Conservation (phyloP, 2,113 vertebrate species). For the Eonycteris spelaea region DNA sequence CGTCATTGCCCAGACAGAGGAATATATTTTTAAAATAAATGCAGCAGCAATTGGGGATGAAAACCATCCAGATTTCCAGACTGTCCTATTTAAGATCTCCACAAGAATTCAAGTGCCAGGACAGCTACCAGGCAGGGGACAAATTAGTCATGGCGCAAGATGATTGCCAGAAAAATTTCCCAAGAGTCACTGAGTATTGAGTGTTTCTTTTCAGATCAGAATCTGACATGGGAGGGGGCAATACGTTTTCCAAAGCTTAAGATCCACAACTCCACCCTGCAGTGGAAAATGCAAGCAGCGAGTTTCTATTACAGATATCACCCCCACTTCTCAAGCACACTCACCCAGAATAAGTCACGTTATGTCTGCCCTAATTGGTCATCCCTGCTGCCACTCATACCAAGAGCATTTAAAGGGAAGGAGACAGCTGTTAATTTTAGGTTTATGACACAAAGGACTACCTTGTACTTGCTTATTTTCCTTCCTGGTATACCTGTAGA, state of each 20-base stretch:
- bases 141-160: conserved; percentile 1
- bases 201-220: conserved; percentile 22
- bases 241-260: neutral
- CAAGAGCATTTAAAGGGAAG: neutral
- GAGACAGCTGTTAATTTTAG: neutral
- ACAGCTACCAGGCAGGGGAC: neutral
- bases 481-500: neutral
- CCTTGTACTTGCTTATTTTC: neutral
- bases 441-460: neutral
- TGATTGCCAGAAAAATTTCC: neutral
- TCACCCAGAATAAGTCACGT: neutral
- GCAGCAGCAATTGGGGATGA: neutral
- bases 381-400: neutral
- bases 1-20: neutral
- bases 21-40: neutral
- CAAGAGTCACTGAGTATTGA: neutral
- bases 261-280: neutral
- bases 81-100: neutral
- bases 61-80: conserved; percentile 5
- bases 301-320: neutral
- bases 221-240: neutral
- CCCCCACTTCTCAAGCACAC: neutral
- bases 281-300: neutral
- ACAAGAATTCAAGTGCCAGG: neutral
- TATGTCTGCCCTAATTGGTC: neutral